A percentile compares a stretch with the other conserved stretches of the same genome.
These are phyloP conservation scores for Crax fasciolata DNA, from an alignment of 2,797 vertebrate species.

Conservation along the genomic window DNA sequence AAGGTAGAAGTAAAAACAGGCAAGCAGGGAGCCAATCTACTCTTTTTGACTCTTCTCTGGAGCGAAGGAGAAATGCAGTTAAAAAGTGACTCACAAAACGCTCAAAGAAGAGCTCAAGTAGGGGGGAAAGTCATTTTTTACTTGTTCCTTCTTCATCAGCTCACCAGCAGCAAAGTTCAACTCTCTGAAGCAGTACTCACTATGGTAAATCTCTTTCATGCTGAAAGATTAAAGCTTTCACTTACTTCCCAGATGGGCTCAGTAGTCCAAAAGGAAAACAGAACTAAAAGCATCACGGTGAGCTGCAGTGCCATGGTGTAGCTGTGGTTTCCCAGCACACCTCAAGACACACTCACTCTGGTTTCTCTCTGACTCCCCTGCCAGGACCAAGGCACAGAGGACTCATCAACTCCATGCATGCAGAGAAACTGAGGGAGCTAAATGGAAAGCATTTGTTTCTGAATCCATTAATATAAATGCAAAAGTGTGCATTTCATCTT, in stretches of 20 bases:
- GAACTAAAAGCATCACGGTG: neutral
- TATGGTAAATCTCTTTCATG: slow-evolving; percentile 15
- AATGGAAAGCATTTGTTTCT: neutral
- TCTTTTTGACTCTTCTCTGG: neutral
- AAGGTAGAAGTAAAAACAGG: neutral
- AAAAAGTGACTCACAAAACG: neutral
- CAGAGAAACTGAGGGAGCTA: neutral
- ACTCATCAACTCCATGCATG: neutral
- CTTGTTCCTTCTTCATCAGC: neutral
- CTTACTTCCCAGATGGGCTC: slow-evolving; percentile 19
- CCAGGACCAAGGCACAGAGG: neutral
- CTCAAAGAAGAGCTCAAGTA: neutral
- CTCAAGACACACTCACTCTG: neutral
- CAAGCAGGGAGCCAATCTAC: neutral
- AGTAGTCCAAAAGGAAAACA: neutral
- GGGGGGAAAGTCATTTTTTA: neutral
- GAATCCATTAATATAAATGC: neutral
- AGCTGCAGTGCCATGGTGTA: neutral
- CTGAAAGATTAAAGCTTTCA: slow-evolving; percentile 48
- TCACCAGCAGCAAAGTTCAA: neutral
- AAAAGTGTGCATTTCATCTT: neutral
- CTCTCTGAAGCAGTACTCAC: slow-evolving; percentile 24
- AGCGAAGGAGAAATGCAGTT: neutral
- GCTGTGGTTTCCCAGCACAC: neutral
- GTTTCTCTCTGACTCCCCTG: neutral